A percentile compares a stretch with the other conserved stretches of the same genome.
Evolutionary conservation across 2,888 invertebrate genomes (phyloP).

Genomic region (Callimorpha dominula): DNA sequence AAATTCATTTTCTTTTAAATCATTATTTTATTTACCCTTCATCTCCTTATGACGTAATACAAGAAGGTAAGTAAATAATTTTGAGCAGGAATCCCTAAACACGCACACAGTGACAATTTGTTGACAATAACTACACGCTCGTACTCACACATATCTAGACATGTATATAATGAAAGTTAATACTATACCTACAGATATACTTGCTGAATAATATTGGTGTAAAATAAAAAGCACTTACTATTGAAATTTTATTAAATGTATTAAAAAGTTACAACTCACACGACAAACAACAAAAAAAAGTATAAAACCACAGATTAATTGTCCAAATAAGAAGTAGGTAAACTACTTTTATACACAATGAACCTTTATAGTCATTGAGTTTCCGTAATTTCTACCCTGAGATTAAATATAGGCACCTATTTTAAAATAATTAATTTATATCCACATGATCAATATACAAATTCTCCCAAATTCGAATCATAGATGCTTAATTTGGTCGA

Average conservation of each 20-base stretch:
- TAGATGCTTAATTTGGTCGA: neutral
- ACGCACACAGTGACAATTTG: no score
- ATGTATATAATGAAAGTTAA: no score
- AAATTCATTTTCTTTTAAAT: no score
- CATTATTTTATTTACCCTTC: no score
- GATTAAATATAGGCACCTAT: neutral
- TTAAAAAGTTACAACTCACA: neutral
- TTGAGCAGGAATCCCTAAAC: no score
- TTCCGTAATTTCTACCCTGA: constrained; percentile 1
- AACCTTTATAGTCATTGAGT: neutral
- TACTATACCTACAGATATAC: no score
- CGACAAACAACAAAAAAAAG: neutral
- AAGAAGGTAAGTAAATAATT: no score
- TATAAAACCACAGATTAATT: neutral
- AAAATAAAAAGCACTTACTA: neutral
- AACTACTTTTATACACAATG: neutral
- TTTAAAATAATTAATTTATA: neutral
- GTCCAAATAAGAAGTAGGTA: neutral
- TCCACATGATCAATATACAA: neutral
- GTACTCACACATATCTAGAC: no score
- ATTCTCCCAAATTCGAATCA: neutral
- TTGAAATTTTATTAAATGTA: neutral
- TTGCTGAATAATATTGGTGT: no score
- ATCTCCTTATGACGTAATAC: no score
- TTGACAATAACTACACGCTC: no score